Percentiles rank a stretch among this genome's conserved stretches.
phyloP scores from a whole-genome alignment of 1,140 invertebrate species.

The Protaetia brevitarsis region DNA sequence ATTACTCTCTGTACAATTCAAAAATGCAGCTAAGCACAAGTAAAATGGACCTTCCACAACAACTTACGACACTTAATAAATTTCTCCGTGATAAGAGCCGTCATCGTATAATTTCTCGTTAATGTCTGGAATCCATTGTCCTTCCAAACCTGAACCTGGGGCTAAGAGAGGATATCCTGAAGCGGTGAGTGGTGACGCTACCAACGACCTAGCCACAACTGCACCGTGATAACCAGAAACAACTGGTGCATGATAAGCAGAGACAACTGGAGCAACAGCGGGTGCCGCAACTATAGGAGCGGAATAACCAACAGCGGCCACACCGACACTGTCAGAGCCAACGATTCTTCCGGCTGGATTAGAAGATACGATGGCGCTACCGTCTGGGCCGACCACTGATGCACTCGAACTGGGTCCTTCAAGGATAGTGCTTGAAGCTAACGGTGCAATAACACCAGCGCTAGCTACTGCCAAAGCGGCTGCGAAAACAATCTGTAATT shows the following conservation, averaged over 20 bases:
- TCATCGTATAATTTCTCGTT: slow-evolving; percentile 35
- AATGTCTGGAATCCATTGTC: slow-evolving; percentile 33
- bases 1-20: background rate
- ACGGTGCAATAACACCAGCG: slow-evolving; percentile 40
- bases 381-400: slow-evolving; percentile 31
- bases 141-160: slow-evolving; percentile 27
- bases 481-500: slow-evolving; percentile 35
- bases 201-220: background rate
- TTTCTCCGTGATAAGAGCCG: slow-evolving; percentile 35
- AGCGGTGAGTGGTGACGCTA: background rate
- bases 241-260: background rate
- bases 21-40: background rate
- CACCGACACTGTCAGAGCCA: slow-evolving; percentile 30
- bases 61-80: slow-evolving; percentile 11
- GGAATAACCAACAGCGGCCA: slow-evolving; percentile 36
- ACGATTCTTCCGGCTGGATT: slow-evolving; percentile 32
- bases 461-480: slow-evolving; percentile 35
- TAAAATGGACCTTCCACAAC: background rate
- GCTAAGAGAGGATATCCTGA: background rate
- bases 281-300: slow-evolving; percentile 27
- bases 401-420: slow-evolving; percentile 31
- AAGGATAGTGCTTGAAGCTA: slow-evolving; percentile 34
- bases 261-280: background rate
- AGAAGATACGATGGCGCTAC: slow-evolving; percentile 27
- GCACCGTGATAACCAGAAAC: background rate